Conservation (phyloP, 2,797 vertebrate genomes). For the Ptychadena robeensis region DNA sequence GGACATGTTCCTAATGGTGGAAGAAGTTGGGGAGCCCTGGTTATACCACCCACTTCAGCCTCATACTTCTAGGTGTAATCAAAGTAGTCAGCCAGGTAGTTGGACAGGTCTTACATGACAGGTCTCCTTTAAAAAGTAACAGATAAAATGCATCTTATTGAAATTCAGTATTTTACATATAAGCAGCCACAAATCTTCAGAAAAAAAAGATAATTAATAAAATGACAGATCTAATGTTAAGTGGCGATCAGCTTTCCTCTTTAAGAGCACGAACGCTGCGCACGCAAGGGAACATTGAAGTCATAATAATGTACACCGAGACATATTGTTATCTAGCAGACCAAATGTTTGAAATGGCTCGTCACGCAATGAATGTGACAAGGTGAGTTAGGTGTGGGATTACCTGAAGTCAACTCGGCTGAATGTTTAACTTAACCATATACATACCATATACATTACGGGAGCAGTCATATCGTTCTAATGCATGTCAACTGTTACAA, state of each 20-base stretch:
- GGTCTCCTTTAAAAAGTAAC: no score
- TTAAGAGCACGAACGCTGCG: not conserved
- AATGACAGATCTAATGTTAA: not conserved
- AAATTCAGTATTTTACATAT: no score
- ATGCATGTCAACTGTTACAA: no score
- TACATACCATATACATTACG: not conserved
- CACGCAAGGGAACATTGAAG: constrained; percentile 25
- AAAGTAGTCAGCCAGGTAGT: no score
- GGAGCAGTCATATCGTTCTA: not conserved
- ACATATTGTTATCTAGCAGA: constrained; percentile 55
- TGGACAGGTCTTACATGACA: no score
- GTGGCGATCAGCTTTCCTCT: no score
- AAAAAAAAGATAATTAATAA: not conserved
- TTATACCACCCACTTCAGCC: no score
- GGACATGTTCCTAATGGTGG: no score
- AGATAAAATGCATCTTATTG: no score
- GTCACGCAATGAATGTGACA: constrained; percentile 54
- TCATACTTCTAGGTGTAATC: no score
- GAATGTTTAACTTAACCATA: constrained; percentile 9
- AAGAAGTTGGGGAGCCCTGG: no score
- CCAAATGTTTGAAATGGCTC: constrained; percentile 47
- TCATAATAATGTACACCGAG: constrained; percentile 41
- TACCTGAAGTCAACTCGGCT: constrained; percentile 56
- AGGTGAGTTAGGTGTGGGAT: constrained; percentile 56
- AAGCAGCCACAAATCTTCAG: no score